Percentiles rank a stretch among this genome's conserved stretches.
Evolutionary conservation across 2,888 invertebrate genomes (phyloP).

Genomic region (Arge pagana): DNA sequence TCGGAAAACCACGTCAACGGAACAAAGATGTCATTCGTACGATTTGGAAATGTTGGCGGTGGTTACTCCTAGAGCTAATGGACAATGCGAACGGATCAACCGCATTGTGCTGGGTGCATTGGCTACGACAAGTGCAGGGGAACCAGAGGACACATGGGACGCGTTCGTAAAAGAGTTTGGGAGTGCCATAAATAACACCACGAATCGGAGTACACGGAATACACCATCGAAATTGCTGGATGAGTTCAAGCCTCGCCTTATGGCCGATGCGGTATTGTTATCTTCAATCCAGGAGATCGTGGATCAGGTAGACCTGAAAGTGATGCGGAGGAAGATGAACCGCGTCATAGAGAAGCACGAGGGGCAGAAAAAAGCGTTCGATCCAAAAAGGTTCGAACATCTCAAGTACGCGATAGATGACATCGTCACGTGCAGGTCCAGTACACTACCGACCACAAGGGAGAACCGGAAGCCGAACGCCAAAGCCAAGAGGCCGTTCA

Average conservation of each 20-base stretch:
- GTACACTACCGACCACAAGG: slow-evolving; percentile 29
- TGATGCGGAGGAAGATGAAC: slow-evolving; percentile 19
- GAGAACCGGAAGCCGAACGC: slow-evolving; percentile 32
- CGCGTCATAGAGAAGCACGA: slow-evolving; percentile 23
- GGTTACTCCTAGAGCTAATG: neutral
- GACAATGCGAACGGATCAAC: neutral
- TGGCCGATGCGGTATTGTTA: slow-evolving; percentile 22
- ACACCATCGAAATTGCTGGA: slow-evolving; percentile 25
- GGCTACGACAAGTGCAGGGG: slow-evolving; percentile 28
- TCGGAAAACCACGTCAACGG: slow-evolving; percentile 24
- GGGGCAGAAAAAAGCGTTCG: slow-evolving; percentile 20
- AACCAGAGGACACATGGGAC: slow-evolving; percentile 36
- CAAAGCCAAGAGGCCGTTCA: slow-evolving; percentile 35
- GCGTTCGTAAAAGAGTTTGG: slow-evolving; percentile 31
- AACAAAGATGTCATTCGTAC: slow-evolving; percentile 39
- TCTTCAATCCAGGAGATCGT: slow-evolving; percentile 20
- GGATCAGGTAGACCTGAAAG: slow-evolving; percentile 26
- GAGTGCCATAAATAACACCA: slow-evolving; percentile 36
- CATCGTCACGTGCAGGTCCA: slow-evolving; percentile 30
- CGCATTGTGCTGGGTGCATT: neutral
- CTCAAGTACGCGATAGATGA: slow-evolving; percentile 27
- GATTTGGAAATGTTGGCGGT: too few species aligned
- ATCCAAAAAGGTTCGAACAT: slow-evolving; percentile 19
- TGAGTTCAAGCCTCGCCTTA: slow-evolving; percentile 29
- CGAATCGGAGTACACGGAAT: slow-evolving; percentile 25